Evolutionary conservation across 2,888 invertebrate genomes (phyloP).

Genomic region (Lampropteryx suffumata): DNA sequence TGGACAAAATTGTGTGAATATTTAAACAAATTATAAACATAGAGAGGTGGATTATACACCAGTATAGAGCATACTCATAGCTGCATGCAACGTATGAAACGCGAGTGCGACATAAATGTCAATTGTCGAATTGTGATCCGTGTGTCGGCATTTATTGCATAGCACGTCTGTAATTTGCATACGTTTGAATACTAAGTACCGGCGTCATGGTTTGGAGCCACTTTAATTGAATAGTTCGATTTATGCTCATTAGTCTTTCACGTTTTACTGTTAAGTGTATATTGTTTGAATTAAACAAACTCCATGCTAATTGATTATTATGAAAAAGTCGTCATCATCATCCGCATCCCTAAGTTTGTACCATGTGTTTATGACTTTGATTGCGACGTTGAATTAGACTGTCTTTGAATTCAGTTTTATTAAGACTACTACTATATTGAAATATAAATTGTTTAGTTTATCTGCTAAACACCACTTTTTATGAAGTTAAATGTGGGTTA

Average conservation of each 20-base stretch:
- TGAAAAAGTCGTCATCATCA: too few relatives aligned
- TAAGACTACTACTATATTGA: too few relatives aligned
- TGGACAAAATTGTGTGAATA: too few relatives aligned
- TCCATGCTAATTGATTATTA: too few relatives aligned
- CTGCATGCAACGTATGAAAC: conserved; percentile 49
- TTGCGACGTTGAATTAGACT: too few relatives aligned
- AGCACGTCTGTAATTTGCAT: conserved; percentile 82
- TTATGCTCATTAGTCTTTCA: conserved; percentile 47
- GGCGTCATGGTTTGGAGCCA: conserved; percentile 73
- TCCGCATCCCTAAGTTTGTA: too few relatives aligned
- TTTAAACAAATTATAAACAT: not conserved
- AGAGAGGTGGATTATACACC: conserved; percentile 1
- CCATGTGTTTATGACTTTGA: too few relatives aligned
- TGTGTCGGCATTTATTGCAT: conserved; percentile 81
- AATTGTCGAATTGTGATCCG: conserved; percentile 81
- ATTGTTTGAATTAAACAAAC: conserved; percentile 4
- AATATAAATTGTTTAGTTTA: too few relatives aligned
- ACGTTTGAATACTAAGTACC: conserved; percentile 81
- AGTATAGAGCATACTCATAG: conserved; percentile 5
- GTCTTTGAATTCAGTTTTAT: too few relatives aligned
- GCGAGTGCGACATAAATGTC: conserved; percentile 74
- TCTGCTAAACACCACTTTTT: too few relatives aligned
- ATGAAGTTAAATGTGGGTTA: too few relatives aligned
- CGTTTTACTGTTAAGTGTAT: conserved; percentile 22
- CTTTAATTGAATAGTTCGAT: conserved; percentile 80